Evolutionary conservation across 2,113 vertebrate species (phyloP).

Genomic region (Platysteira castanea): DNA sequence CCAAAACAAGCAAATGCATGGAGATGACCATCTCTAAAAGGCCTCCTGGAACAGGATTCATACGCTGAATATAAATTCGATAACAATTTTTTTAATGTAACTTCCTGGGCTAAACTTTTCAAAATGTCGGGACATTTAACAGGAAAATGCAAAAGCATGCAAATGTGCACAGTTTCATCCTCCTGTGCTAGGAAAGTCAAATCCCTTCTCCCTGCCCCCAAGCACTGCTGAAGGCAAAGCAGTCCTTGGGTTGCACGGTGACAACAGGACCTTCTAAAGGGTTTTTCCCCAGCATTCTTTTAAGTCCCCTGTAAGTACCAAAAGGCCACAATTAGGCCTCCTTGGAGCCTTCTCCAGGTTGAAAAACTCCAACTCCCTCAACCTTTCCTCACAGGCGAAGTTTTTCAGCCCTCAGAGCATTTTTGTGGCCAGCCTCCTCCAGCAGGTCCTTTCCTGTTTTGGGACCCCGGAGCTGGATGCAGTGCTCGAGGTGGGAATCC

Average conservation of each 20-base stretch:
- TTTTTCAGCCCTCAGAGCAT: background rate
- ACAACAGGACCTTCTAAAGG: background rate
- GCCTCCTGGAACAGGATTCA: background rate
- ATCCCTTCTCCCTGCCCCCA: background rate
- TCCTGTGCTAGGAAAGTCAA: background rate
- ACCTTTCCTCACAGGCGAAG: background rate
- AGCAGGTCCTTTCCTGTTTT: background rate
- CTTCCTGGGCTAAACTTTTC: background rate
- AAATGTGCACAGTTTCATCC: background rate
- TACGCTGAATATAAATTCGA: background rate
- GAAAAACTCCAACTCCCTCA: background rate
- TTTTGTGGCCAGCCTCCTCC: background rate
- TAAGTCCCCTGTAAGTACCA: background rate
- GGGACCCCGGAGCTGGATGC: background rate
- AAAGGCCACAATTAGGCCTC: background rate
- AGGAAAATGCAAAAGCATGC: background rate
- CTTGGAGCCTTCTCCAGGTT: background rate
- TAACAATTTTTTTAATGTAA: background rate
- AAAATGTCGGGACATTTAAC: background rate
- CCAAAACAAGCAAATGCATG: background rate
- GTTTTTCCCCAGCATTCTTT: background rate
- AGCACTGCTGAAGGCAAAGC: background rate
- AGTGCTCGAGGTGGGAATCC: background rate
- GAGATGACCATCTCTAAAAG: background rate
- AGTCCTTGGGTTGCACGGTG: background rate